Evolutionary conservation across 2,888 invertebrate genomes (phyloP).

Genomic region (Gandaritis pyraliata): DNA sequence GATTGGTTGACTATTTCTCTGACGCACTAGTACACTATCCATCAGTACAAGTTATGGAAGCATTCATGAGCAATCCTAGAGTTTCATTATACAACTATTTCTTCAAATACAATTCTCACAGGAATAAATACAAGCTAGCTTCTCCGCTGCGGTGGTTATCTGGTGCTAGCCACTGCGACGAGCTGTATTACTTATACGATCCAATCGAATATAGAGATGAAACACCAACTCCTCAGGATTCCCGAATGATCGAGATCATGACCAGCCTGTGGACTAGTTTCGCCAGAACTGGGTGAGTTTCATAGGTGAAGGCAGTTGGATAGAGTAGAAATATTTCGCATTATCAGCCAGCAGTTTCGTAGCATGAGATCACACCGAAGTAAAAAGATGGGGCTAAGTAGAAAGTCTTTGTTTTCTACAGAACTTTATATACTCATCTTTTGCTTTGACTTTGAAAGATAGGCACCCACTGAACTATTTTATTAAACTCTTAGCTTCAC

Average conservation of each 20-base stretch:
- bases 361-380: too few species aligned
- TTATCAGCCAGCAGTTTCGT: too few species aligned
- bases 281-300: conserved; percentile 52
- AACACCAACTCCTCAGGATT: conserved; percentile 38
- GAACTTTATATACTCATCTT: too few species aligned
- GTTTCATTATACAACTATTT: conserved; percentile 50
- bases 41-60: conserved; percentile 35
- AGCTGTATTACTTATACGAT: conserved; percentile 50
- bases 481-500: too few species aligned
- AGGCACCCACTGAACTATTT: too few species aligned
- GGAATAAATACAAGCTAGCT: conserved; percentile 49
- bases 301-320: too few species aligned
- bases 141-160: conserved; percentile 35
- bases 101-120: conserved; percentile 50
- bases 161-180: conserved; percentile 52
- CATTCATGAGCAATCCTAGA: conserved; percentile 35
- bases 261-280: conserved; percentile 52
- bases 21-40: conserved; percentile 50
- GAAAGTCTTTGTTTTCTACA: too few species aligned
- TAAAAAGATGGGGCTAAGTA: too few species aligned
- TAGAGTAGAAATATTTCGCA: too few species aligned
- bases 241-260: conserved; percentile 42
- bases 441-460: too few species aligned
- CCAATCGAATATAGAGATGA: conserved; percentile 33
- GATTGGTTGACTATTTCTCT: conserved; percentile 52